Base-by-base conservation (phyloP, 2,113 vertebrate species). In the Crotalus horridus region DNA sequence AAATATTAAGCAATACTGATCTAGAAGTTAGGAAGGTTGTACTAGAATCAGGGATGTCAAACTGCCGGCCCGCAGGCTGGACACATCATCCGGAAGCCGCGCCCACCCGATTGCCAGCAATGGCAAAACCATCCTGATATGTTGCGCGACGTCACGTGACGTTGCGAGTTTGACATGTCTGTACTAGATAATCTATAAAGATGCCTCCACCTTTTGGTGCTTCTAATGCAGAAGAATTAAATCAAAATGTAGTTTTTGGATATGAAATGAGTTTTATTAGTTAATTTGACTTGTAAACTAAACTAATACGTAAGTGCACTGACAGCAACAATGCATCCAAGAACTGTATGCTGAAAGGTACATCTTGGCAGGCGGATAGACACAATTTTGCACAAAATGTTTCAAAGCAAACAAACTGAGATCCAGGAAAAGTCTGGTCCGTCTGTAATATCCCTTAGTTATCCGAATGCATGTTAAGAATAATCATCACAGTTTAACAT, bases 401-500 rank as follows among this genome's bases (percentile, higher is more conserved):
- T 21, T 88, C 81, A 61, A 23, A 21, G 23, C 24, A 33, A 26
- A 43, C 1, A 48, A 17, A 12, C 8, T 6, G 29, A 74, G 51
- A 51, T 89, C 61, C 29, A 53, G 0, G 21, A 33, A 17, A 29
- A 54, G 59, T 29, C 11, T 74, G 87, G 13, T 51, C 48, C 11
- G 5, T 92, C 59, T 11, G 89, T 23, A 26, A 8, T 24, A 55
- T 33, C 51, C 11, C 33, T 88, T 88, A 43, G 51, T 23, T n/a
- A 29, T 92, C 69, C 46, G 61, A 74, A 15, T 88, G 61, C 86
- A 88, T 64, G n/a, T 24, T 54, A 51, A 74, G 86, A 64, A 74
- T 55, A 92, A 92, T 23, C 86, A 92, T 39, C 39, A 74, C 13
- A 74, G n/a, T 88, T 88, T 92, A 92, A 90, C 46, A 90, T 86